These are phyloP conservation scores for Phoxinus phoxinus DNA, from an alignment of 2,113 vertebrate genomes.

Conservation along the genomic window DNA sequence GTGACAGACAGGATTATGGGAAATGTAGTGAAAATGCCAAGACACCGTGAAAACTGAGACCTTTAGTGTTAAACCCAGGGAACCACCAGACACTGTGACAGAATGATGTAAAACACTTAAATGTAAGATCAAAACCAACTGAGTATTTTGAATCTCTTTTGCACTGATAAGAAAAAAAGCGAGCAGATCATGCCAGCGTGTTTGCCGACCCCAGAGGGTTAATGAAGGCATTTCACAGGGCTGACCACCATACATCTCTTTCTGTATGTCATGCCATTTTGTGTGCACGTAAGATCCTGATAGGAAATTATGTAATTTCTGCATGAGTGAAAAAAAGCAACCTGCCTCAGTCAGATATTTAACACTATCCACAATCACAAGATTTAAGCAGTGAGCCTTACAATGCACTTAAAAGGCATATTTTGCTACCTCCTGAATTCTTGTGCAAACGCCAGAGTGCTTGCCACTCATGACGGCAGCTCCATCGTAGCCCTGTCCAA, in stretches of 20 bases:
- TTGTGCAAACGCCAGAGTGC: conserved; percentile 20
- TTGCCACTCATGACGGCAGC: conserved; percentile 11
- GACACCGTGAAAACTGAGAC: too few relatives aligned
- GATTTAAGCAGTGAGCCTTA: background rate
- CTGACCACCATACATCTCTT: conserved; percentile 11
- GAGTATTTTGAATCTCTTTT: too few relatives aligned
- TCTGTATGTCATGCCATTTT: conserved; percentile 23
- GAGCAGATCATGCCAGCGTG: too few relatives aligned
- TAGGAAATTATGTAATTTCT: conserved; percentile 11
- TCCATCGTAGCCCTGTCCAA: conserved; percentile 22
- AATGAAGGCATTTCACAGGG: conserved; percentile 7
- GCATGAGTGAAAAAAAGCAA: conserved; percentile 36
- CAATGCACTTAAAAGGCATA: conserved; percentile 12
- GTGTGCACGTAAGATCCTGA: conserved; percentile 28
- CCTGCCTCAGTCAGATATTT: conserved; percentile 14
- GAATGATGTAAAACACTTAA: too few relatives aligned
- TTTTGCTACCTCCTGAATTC: conserved; percentile 19
- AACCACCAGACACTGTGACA: too few relatives aligned
- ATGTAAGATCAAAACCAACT: too few relatives aligned
- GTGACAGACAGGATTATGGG: too few relatives aligned
- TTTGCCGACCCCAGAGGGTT: too few relatives aligned
- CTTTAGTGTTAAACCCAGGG: too few relatives aligned
- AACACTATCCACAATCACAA: conserved; percentile 13
- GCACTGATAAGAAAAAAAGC: too few relatives aligned
- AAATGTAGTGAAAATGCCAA: too few relatives aligned